A percentile compares a stretch with the other conserved stretches of the same genome.
These are phyloP conservation scores for Melinaea marsaeus DNA, from an alignment of 2,888 invertebrate species.

Conservation along the genomic window DNA sequence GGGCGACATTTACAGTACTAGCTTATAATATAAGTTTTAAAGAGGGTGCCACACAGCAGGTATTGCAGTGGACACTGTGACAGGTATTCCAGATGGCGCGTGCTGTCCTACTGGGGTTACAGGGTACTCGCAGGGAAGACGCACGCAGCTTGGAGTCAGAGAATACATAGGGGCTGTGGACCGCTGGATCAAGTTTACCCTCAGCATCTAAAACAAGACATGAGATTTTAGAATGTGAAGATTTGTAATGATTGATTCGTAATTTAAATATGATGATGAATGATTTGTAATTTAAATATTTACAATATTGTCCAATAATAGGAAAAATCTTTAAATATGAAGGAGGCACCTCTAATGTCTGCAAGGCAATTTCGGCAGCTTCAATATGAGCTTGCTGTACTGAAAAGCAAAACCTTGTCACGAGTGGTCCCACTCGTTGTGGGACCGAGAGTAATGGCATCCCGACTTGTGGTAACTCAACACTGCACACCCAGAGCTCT, in stretches of 20 bases:
- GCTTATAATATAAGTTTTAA: constrained; percentile 27
- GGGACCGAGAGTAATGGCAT: constrained; percentile 47
- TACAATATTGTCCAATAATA: no score
- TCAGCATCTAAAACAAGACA: constrained; percentile 47
- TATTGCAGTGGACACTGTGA: constrained; percentile 35
- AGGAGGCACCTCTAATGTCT: constrained; percentile 52
- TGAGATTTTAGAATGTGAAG: neutral
- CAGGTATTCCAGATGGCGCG: constrained; percentile 42
- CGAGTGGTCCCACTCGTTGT: constrained; percentile 51
- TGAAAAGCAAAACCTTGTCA: constrained; percentile 47
- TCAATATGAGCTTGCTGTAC: constrained; percentile 56
- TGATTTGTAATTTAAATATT: no score
- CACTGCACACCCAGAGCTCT: constrained; percentile 53
- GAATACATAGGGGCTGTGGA: constrained; percentile 45
- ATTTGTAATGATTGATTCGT: neutral
- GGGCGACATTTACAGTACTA: neutral
- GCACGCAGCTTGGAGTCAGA: constrained; percentile 42
- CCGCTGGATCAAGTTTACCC: constrained; percentile 47
- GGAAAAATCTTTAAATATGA: constrained; percentile 3
- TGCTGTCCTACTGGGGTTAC: constrained; percentile 39
- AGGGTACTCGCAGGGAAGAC: constrained; percentile 49
- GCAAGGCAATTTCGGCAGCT: constrained; percentile 57
- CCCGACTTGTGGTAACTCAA: constrained; percentile 60
- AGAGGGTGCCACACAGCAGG: constrained; percentile 50
- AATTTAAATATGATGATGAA: no score